Evolutionary conservation across 1,140 invertebrate genomes (phyloP).

Genomic region (Bombus turneri): DNA sequence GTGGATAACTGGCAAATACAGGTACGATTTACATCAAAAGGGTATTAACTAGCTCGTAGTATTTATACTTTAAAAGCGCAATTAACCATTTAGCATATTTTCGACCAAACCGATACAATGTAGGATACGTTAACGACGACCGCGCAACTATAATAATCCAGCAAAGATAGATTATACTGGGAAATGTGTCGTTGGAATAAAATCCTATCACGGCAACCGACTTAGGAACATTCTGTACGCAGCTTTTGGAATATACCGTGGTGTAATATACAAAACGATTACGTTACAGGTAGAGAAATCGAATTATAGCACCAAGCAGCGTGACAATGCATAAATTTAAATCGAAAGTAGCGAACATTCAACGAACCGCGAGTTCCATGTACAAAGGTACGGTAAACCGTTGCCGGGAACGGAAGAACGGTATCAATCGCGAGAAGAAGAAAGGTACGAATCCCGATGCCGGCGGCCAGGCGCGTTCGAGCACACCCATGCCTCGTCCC

Average conservation of each 20-base stretch:
- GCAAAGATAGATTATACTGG: no score
- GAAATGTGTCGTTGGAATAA: no score
- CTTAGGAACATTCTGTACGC: neutral
- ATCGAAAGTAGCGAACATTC: neutral
- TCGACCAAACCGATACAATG: no score
- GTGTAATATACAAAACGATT: neutral
- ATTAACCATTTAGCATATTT: no score
- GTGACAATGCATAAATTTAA: neutral
- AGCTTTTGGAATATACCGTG: neutral
- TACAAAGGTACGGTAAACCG: no score
- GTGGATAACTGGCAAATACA: neutral
- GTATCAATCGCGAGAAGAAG: neutral
- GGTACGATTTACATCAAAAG: no score
- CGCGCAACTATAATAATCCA: no score
- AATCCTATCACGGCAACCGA: neutral
- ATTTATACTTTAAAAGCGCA: no score
- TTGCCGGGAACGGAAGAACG: neutral
- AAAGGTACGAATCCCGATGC: neutral
- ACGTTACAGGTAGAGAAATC: neutral
- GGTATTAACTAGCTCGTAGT: no score
- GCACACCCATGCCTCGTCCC: neutral
- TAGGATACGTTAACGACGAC: no score
- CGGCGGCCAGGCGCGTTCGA: neutral
- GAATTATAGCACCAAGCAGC: neutral
- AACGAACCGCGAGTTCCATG: neutral